Percentiles rank a stretch among this genome's conserved stretches.
phyloP scores from a whole-genome alignment of 1,140 invertebrate species.

The Coenobita brevimanus region DNA sequence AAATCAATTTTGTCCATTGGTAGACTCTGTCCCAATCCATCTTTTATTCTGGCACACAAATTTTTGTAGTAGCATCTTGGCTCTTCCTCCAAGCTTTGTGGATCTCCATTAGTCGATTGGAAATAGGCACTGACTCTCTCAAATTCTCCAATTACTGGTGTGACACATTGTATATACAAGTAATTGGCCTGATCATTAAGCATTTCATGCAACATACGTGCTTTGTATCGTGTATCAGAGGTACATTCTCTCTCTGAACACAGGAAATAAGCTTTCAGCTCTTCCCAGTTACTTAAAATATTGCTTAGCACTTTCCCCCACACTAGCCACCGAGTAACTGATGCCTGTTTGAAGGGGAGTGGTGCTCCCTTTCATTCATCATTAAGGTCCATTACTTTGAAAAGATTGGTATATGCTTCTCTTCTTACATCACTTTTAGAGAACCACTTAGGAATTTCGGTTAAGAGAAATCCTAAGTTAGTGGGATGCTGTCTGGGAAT shows the following conservation, averaged over 20 bases:
- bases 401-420: constrained; percentile 6
- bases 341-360: constrained; percentile 16
- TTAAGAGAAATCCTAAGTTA: too few relatives aligned
- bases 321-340: constrained; percentile 37
- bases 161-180: constrained; percentile 10
- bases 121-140: constrained; percentile 34
- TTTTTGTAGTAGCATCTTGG: constrained; percentile 10
- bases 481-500: too few relatives aligned
- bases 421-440: constrained; percentile 36
- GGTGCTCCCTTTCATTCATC: constrained; percentile 15
- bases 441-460: constrained; percentile 32
- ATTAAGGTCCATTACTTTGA: constrained; percentile 27
- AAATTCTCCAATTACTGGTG: constrained; percentile 11
- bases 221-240: constrained; percentile 24
- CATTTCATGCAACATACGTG: constrained; percentile 10
- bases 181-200: constrained; percentile 8
- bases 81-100: constrained; percentile 17
- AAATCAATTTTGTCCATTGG: constrained; percentile 8
- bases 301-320: constrained; percentile 37
- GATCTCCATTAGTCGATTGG: constrained; percentile 19
- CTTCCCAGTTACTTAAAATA: constrained; percentile 37
- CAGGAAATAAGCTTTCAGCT: constrained; percentile 33
- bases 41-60: constrained; percentile 59
- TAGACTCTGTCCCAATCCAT: not conserved
- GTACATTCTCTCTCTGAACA: constrained; percentile 19